Conservation (phyloP, 30 jellyfish, hydroid and myxozoan genomes). For the Aurelia aurita complex sp. Pacific region DNA sequence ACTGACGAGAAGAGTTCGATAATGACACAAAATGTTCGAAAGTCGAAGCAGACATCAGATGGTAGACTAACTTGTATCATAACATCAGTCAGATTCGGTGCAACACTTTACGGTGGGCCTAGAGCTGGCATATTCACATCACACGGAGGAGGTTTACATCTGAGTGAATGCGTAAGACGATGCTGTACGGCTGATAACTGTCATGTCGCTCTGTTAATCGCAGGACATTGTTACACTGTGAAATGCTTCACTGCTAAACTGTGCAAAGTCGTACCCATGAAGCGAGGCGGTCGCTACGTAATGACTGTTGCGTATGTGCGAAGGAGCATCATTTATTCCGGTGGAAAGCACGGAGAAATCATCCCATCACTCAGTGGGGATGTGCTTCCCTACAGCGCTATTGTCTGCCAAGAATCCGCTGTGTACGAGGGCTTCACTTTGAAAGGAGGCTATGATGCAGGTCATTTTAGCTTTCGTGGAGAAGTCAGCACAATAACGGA, state of each 20-base stretch:
- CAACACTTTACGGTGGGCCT: constrained; percentile 89
- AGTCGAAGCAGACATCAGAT: constrained; percentile 6
- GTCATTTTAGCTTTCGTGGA: constrained; percentile 82
- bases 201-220: constrained; percentile 75
- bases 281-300: constrained; percentile 77
- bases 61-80: constrained; percentile 73
- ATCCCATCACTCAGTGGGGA: constrained; percentile 10
- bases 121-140: constrained; percentile 80
- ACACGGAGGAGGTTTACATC: constrained; percentile 43
- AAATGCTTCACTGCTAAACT: constrained; percentile 60
- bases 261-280: constrained; percentile 74
- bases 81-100: constrained; percentile 58
- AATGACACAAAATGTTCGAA: neutral
- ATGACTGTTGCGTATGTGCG: constrained; percentile 80
- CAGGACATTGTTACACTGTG: constrained; percentile 84
- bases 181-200: constrained; percentile 85
- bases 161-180: constrained; percentile 70
- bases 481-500: constrained; percentile 65
- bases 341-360: constrained; percentile 10
- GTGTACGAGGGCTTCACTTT: constrained; percentile 83
- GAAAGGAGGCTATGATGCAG: constrained; percentile 97
- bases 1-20: constrained; percentile 3
- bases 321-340: constrained; percentile 39
- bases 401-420: constrained; percentile 78
- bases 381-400: constrained; percentile 21